phyloP scores from a whole-genome alignment of 2,113 vertebrate species.

The Melospiza georgiana region DNA sequence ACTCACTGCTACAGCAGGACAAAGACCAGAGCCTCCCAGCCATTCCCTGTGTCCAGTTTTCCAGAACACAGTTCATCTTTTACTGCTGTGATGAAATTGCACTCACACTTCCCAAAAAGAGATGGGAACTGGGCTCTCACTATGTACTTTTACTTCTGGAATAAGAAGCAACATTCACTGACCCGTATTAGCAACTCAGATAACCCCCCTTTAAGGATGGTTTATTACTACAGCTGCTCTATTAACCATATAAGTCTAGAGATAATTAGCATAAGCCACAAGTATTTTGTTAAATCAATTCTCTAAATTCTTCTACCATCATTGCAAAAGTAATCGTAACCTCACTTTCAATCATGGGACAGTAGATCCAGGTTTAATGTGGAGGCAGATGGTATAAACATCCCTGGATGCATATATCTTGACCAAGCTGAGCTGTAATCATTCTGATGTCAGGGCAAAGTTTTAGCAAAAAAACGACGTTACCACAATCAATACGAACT shows the following conservation, averaged over 20 bases:
- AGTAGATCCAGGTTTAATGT: constrained; percentile 51
- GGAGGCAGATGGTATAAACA: constrained; percentile 46
- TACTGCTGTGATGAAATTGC: neutral
- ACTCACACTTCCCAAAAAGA: neutral
- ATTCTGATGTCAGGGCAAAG: constrained; percentile 27
- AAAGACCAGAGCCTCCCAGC: neutral
- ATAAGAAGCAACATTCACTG: neutral
- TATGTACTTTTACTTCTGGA: neutral
- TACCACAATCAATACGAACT: neutral
- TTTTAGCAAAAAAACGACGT: neutral
- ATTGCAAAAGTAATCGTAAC: constrained; percentile 36
- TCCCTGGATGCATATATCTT: constrained; percentile 15
- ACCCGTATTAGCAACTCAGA: constrained; percentile 17
- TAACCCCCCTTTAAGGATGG: constrained; percentile 13
- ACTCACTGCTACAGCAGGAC: neutral
- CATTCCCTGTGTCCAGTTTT: neutral
- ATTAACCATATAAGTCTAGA: constrained; percentile 29
- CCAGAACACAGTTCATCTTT: neutral
- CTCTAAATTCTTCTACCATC: constrained; percentile 26
- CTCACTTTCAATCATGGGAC: constrained; percentile 38
- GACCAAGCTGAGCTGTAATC: constrained; percentile 34
- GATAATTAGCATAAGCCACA: constrained; percentile 48
- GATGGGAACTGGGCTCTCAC: neutral
- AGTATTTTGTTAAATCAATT: constrained; percentile 42
- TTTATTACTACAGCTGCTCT: constrained; percentile 24